Evolutionary conservation across 2,113 vertebrate genomes (phyloP).

Genomic region (Isurus oxyrinchus): DNA sequence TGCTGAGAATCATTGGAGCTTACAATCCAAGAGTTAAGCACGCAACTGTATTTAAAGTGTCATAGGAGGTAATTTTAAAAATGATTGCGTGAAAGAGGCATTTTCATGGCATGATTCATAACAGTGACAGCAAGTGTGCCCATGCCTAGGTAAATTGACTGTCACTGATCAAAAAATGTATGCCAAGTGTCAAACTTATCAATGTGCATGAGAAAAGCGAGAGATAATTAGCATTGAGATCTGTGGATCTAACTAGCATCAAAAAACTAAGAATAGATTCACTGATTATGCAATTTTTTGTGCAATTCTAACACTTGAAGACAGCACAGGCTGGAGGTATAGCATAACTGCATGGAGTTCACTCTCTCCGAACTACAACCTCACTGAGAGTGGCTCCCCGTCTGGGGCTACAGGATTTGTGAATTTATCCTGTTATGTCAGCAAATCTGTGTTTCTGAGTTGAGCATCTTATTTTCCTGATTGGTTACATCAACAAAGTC

Average conservation of each 20-base stretch:
- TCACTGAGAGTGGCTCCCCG: not conserved
- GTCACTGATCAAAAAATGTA: not conserved
- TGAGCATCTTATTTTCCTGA: not conserved
- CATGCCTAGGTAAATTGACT: not conserved
- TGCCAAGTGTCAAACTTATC: not conserved
- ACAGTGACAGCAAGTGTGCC: not conserved
- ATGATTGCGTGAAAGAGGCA: not conserved
- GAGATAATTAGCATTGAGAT: not conserved
- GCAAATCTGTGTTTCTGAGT: too few species aligned
- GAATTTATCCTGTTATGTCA: not conserved
- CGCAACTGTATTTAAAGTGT: not conserved
- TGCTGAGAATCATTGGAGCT: not conserved
- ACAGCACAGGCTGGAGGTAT: not conserved
- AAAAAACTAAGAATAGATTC: not conserved
- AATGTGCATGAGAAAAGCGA: not conserved
- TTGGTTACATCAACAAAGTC: not conserved
- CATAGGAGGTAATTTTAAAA: not conserved
- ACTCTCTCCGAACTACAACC: not conserved
- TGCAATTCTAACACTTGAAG: not conserved
- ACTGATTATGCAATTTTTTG: not conserved
- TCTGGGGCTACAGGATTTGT: not conserved
- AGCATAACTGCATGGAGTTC: not conserved
- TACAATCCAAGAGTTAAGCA: not conserved
- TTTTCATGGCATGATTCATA: not conserved
- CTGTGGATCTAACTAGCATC: not conserved